Evolutionary conservation across 2,113 vertebrate species (phyloP).

Genomic region (Erinaceus europaeus): DNA sequence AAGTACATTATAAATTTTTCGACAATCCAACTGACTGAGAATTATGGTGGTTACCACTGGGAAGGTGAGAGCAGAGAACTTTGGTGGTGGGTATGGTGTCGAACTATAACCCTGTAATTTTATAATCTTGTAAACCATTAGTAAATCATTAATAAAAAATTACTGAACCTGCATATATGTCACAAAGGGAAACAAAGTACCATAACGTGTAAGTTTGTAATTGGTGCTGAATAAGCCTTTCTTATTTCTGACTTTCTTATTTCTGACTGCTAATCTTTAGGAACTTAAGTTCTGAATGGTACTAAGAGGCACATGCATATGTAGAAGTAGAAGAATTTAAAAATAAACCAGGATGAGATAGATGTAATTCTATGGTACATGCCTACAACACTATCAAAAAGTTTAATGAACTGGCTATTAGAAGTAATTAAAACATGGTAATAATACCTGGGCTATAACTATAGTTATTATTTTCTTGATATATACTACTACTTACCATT

Average conservation of each 20-base stretch:
- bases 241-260: neutral
- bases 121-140: no score
- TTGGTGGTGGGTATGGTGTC: no score
- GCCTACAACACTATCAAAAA: neutral
- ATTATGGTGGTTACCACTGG: no score
- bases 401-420: neutral
- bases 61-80: no score
- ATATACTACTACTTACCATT: neutral
- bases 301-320: neutral
- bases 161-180: no score
- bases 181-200: neutral
- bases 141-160: no score
- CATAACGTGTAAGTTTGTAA: neutral
- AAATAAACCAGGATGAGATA: neutral
- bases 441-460: neutral
- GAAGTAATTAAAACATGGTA: neutral
- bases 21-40: no score
- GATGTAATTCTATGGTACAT: neutral
- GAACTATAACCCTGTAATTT: no score
- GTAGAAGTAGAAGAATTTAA: neutral
- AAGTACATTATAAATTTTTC: no score
- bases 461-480: neutral
- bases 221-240: neutral
- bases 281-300: neutral
- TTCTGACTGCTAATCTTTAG: neutral